phyloP scores from a whole-genome alignment of 2,888 invertebrate genomes.

The Odontocolon sp. region DNA sequence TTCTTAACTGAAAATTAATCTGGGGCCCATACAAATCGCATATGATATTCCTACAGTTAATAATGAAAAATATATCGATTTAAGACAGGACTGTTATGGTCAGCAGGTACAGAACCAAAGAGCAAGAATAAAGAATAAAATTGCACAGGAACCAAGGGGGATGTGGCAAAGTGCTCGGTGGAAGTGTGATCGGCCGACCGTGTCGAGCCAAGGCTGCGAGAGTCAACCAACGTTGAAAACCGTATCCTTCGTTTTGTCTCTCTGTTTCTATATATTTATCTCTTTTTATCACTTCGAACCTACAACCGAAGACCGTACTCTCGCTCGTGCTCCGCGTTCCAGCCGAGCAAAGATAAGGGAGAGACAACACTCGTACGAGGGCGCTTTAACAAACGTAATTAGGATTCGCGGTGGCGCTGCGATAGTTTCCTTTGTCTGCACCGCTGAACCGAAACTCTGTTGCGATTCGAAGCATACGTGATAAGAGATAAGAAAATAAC shows the following conservation, averaged over 20 bases:
- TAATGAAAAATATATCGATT: too few relatives aligned
- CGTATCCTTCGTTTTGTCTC: slow-evolving; percentile 58
- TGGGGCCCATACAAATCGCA: too few relatives aligned
- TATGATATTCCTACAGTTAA: too few relatives aligned
- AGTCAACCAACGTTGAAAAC: slow-evolving; percentile 62
- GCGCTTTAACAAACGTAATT: slow-evolving; percentile 35
- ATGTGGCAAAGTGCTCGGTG: slow-evolving; percentile 44
- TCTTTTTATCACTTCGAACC: slow-evolving; percentile 14
- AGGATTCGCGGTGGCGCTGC: slow-evolving; percentile 20
- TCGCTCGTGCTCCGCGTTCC: background rate
- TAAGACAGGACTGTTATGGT: background rate
- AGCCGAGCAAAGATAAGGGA: slow-evolving; percentile 28
- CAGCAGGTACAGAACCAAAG: background rate
- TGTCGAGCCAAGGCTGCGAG: slow-evolving; percentile 65
- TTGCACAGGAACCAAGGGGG: too few relatives aligned
- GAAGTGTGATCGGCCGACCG: slow-evolving; percentile 65
- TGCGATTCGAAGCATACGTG: background rate
- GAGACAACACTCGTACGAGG: slow-evolving; percentile 4
- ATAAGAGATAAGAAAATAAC: background rate
- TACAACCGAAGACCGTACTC: background rate
- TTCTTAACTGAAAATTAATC: too few relatives aligned
- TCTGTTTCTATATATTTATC: slow-evolving; percentile 24
- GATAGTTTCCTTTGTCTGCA: slow-evolving; percentile 44
- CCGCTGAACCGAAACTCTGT: slow-evolving; percentile 7
- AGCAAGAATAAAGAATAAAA: slow-evolving; percentile 38